A percentile compares a stretch with the other conserved stretches of the same genome.
Evolutionary conservation across 2,113 vertebrate genomes (phyloP).

Genomic region (Callithrix jacchus): DNA sequence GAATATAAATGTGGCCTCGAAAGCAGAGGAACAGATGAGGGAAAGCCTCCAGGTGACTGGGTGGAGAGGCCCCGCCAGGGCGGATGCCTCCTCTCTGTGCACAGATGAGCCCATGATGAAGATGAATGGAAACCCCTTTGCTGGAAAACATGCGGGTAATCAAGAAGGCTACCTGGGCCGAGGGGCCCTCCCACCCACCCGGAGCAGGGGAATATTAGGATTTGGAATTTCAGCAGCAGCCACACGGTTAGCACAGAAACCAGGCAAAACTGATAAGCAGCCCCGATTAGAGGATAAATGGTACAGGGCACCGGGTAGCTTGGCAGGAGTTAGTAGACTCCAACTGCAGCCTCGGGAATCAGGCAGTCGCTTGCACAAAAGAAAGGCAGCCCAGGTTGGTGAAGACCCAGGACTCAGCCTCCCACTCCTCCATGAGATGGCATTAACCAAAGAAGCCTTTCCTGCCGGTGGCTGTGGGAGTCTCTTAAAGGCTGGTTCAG

Average conservation of each 20-base stretch:
- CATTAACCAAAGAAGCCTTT: neutral
- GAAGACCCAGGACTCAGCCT: neutral
- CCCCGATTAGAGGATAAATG: slow-evolving; percentile 61
- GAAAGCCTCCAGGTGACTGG: slow-evolving; percentile 61
- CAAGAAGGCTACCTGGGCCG: neutral
- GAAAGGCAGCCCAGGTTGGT: neutral
- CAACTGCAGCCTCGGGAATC: neutral
- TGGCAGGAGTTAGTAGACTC: slow-evolving; percentile 46
- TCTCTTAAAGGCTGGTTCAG: neutral
- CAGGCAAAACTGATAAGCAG: slow-evolving; percentile 37
- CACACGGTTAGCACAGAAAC: neutral
- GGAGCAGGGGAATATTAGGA: neutral
- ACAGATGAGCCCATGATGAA: slow-evolving; percentile 65
- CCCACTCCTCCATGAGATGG: neutral
- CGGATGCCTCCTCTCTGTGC: slow-evolving; percentile 11
- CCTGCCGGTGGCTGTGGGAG: rapidly evolving
- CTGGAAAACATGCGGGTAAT: slow-evolving; percentile 35
- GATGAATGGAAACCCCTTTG: slow-evolving; percentile 62
- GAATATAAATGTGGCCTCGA: neutral
- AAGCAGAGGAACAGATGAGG: slow-evolving; percentile 33
- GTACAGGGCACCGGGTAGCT: neutral
- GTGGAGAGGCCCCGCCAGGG: neutral
- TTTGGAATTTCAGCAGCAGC: neutral
- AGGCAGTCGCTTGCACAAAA: neutral
- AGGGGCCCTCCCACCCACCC: slow-evolving; percentile 10